Percentiles rank a stretch among this genome's conserved stretches.
These are phyloP conservation scores for Tupaia tana DNA, from an alignment of 2,113 vertebrate genomes.

Conservation along the genomic window DNA sequence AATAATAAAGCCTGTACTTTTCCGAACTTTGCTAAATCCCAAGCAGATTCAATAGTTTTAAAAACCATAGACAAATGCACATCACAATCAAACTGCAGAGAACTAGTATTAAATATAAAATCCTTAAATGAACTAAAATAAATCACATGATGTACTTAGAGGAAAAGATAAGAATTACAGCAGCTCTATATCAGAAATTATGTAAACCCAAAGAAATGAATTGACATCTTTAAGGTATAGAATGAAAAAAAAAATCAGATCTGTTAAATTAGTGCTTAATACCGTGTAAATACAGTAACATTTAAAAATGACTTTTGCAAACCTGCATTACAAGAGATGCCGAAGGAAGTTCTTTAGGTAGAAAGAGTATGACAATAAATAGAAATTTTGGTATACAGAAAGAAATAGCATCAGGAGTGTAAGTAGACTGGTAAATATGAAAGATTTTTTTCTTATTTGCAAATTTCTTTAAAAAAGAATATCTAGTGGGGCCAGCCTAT, in stretches of 20 bases:
- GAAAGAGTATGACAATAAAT: background rate
- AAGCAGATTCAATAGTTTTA: background rate
- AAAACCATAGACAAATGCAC: background rate
- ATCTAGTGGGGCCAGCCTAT: background rate
- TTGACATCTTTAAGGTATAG: background rate
- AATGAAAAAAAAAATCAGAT: background rate
- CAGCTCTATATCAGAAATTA: background rate
- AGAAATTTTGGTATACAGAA: background rate
- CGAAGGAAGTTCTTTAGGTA: background rate
- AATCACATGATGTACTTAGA: background rate
- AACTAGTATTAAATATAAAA: background rate
- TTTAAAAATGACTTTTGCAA: background rate
- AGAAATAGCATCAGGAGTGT: background rate
- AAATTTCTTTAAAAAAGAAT: background rate
- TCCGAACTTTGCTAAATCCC: background rate
- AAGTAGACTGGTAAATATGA: background rate
- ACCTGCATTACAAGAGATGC: background rate
- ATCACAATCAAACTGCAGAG: background rate
- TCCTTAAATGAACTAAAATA: background rate
- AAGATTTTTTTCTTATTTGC: background rate
- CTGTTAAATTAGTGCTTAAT: background rate
- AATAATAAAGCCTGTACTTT: background rate
- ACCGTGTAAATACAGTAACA: background rate
- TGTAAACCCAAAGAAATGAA: background rate
- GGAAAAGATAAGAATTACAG: background rate